Percentiles rank a stretch among this genome's conserved stretches.
Evolutionary conservation across 2,888 invertebrate species (phyloP).

Genomic region (Latrodectus hesperus): DNA sequence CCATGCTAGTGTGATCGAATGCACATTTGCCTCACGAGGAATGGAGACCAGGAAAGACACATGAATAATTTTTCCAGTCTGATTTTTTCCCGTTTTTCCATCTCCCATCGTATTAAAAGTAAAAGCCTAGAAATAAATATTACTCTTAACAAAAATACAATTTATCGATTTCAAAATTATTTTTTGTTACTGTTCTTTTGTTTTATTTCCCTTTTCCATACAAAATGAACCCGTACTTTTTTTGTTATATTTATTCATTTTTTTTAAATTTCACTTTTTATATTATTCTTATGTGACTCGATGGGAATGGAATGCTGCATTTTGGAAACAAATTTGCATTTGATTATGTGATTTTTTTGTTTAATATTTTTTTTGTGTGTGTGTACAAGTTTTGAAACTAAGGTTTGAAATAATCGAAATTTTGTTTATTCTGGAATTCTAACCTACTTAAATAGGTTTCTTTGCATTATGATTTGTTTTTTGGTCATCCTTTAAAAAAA

Average conservation of each 20-base stretch:
- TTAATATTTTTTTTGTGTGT: not conserved
- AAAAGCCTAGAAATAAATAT: conserved; percentile 42
- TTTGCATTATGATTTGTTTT: too few relatives aligned
- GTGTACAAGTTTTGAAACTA: not conserved
- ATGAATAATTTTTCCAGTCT: conserved; percentile 43
- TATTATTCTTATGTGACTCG: not conserved
- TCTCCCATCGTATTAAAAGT: conserved; percentile 50
- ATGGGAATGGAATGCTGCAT: conserved; percentile 7
- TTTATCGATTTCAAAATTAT: conserved; percentile 35
- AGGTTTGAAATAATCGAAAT: too few relatives aligned
- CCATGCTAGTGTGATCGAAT: conserved; percentile 2
- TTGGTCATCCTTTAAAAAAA: too few relatives aligned
- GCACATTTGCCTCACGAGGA: not conserved
- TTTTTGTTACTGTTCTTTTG: not conserved
- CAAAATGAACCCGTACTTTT: not conserved
- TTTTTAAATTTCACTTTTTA: not conserved
- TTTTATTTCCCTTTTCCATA: not conserved
- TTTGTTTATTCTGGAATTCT: too few relatives aligned
- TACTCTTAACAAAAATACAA: conserved; percentile 34
- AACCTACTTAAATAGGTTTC: too few relatives aligned
- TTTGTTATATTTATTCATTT: not conserved
- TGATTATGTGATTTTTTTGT: conserved; percentile 18
- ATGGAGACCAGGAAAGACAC: conserved; percentile 8
- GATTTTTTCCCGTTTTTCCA: conserved; percentile 16
- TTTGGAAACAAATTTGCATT: conserved; percentile 48